Evolutionary conservation across 1,140 invertebrate species (phyloP), one percentile per base, ranked within the genome.

Genomic region (Ceratosolen fusciceps): DNA sequence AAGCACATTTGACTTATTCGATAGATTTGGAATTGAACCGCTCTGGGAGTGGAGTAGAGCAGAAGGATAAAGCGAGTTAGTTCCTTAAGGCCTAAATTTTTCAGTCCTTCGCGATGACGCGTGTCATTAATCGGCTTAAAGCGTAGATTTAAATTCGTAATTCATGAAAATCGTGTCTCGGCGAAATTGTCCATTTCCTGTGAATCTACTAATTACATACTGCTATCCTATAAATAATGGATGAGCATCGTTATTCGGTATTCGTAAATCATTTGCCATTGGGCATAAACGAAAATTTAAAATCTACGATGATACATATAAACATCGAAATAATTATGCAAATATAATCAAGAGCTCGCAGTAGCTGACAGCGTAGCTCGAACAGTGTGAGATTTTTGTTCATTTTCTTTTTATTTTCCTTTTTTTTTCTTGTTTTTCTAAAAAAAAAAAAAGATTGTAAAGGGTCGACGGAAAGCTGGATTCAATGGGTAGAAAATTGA

Each of bases 161-260:
- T 77, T 58, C 26, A 49, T 47, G 24, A 49, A 26, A 70, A 70
- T 47, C 14, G 29, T 70, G 47, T 47, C 24, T 26, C n/a, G n/a
- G 39, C 2, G 37, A 47, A 70, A 70, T 47, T 67, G 9, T 43
- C 37, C 31, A 24, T 67, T 67, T 67, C 65, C 21, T 10, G 39
- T 43, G 34, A 43, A 67, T n/a, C 65, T 26, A 70, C 43, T 49
- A 70, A 70, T 47, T 70, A 29, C 24, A 49, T 70, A 19, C 65
- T 67, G 43, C 29, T 0, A 47, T n/a, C 12, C 12, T 16, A 43
- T 29, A 70, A 70, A 70, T 70, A 47, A 70, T 70, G 37, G n/a
- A 70, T 49, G 26, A 70, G 39, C n/a, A 14, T 29, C 24, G 24
- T 26, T 49, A 65, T 65, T 65, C 34, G 2, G 31, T 37, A 65